Evolutionary conservation across 2,113 vertebrate species (phyloP).

Genomic region (Ahaetulla prasina): DNA sequence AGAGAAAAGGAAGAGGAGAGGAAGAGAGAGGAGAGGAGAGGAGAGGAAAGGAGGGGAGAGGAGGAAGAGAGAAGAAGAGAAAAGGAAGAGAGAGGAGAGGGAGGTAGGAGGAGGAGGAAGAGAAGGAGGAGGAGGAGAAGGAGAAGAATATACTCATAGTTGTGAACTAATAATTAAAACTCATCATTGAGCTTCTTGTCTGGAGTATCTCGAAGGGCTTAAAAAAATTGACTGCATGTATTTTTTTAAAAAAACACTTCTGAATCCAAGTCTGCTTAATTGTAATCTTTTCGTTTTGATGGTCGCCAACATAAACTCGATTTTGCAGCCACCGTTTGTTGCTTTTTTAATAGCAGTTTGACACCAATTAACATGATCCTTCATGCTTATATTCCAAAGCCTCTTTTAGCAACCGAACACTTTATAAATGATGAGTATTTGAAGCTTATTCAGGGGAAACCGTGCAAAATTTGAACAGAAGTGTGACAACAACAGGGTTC

Average conservation of each 20-base stretch:
- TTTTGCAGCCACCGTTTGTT: not conserved
- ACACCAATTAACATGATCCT: not conserved
- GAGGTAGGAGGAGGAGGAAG: too few species aligned
- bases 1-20: fast-evolving
- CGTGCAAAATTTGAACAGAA: not conserved
- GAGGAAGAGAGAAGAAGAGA: fast-evolving
- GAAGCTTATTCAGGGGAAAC: not conserved
- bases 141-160: not conserved
- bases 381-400: not conserved
- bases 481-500: not conserved
- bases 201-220: not conserved
- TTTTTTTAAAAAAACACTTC: not conserved
- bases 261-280: not conserved
- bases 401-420: not conserved
- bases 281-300: not conserved
- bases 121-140: too few species aligned
- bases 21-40: fast-evolving
- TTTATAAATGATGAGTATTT: not conserved
- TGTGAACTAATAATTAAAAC: not conserved
- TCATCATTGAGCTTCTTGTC: not conserved
- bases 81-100: fast-evolving
- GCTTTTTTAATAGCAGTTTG: not conserved
- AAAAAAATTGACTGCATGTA: not conserved
- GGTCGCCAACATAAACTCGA: not conserved
- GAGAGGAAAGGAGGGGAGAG: too few species aligned